Evolutionary conservation across 1,140 invertebrate genomes (phyloP).

Genomic region (Drosophila punjabiensis): DNA sequence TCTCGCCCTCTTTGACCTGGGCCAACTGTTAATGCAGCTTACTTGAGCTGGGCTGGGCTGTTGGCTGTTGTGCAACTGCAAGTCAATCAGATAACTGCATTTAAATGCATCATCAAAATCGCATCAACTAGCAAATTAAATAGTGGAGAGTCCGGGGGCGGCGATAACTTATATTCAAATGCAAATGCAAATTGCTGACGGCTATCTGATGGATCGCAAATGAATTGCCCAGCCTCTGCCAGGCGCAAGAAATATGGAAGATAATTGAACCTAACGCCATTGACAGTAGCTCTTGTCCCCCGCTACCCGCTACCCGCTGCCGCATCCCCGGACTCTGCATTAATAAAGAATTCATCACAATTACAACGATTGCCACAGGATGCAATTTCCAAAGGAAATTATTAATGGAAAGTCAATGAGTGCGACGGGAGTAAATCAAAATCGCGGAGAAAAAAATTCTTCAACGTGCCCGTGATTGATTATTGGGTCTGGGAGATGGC

Average conservation of each 20-base stretch:
- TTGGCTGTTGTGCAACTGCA: constrained; percentile 34
- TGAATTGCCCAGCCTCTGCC: constrained; percentile 43
- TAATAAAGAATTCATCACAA: constrained; percentile 83
- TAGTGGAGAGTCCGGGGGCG: constrained; percentile 12
- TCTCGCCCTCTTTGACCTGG: constrained; percentile 18
- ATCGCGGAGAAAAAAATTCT: constrained; percentile 62
- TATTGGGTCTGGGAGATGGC: constrained; percentile 37
- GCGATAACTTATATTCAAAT: constrained; percentile 22
- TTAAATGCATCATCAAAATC: constrained; percentile 71
- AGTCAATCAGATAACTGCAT: constrained; percentile 57
- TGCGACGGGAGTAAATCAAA: constrained; percentile 51
- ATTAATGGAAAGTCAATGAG: constrained; percentile 84
- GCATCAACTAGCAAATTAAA: constrained; percentile 60
- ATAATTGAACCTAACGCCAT: constrained; percentile 80
- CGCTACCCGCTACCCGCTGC: neutral
- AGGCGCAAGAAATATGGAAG: constrained; percentile 46
- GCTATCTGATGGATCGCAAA: constrained; percentile 65
- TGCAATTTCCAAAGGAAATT: constrained; percentile 82
- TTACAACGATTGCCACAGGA: constrained; percentile 83
- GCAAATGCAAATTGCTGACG: constrained; percentile 51
- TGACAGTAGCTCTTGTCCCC: constrained; percentile 47
- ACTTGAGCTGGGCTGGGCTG: neutral
- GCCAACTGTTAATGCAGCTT: constrained; percentile 15
- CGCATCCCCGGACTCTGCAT: constrained; percentile 30
- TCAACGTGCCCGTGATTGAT: constrained; percentile 78